phyloP scores from a whole-genome alignment of 2,113 vertebrate species.

The Pelecanoides urinatrix region DNA sequence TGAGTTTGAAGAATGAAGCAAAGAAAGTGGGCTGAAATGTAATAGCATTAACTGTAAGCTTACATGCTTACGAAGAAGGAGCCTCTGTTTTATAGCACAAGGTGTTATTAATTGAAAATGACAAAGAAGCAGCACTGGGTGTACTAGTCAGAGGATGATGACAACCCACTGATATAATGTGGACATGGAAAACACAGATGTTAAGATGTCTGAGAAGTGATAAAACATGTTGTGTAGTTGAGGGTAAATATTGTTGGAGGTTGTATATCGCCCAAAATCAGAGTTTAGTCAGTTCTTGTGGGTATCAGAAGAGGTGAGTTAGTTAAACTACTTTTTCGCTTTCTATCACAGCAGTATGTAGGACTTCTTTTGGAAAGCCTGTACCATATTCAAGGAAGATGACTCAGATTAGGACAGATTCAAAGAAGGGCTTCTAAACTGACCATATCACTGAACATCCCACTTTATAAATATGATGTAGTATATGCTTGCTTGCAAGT shows the following conservation, averaged over 20 bases:
- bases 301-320: background rate
- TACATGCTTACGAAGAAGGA: background rate
- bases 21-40: background rate
- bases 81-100: background rate
- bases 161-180: background rate
- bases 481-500: background rate
- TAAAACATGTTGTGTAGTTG: background rate
- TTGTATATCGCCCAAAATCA: background rate
- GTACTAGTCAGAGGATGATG: background rate
- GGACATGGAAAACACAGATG: background rate
- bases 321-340: background rate
- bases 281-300: background rate
- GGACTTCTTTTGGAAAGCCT: background rate
- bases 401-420: background rate
- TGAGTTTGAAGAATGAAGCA: background rate
- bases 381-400: background rate
- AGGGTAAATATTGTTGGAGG: background rate
- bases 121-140: background rate
- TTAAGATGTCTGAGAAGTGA: background rate
- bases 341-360: background rate
- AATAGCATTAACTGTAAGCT: background rate
- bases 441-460: background rate
- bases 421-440: background rate
- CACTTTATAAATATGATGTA: background rate
- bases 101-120: background rate